Conservation (phyloP, 2,888 invertebrate species). For the Caenorhabditis afra region DNA sequence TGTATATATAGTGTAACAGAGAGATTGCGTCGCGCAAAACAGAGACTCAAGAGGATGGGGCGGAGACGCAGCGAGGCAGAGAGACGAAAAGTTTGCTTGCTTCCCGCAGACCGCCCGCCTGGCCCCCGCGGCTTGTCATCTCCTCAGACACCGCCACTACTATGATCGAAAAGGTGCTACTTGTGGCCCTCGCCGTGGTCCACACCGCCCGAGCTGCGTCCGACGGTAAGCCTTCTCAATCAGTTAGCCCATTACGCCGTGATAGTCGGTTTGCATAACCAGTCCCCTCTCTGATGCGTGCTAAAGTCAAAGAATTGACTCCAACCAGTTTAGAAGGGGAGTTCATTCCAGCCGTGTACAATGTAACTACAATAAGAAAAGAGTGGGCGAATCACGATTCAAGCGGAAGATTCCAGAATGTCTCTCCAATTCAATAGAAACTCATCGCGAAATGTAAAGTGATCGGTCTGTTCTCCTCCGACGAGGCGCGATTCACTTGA, state of each 20-base stretch:
- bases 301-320: no score
- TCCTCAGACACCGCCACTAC: slow-evolving; percentile 30
- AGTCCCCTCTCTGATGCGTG: no score
- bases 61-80: slow-evolving; percentile 20
- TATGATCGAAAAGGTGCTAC: slow-evolving; percentile 63
- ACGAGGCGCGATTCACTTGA: slow-evolving; percentile 19
- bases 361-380: no score
- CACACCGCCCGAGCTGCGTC: not conserved
- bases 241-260: no score
- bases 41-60: slow-evolving; percentile 1
- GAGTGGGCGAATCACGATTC: no score
- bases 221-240: not conserved
- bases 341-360: no score
- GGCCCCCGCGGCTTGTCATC: slow-evolving; percentile 22
- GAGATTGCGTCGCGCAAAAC: slow-evolving; percentile 17
- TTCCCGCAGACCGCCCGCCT: slow-evolving; percentile 16
- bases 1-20: slow-evolving; percentile 32
- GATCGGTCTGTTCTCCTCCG: no score
- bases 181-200: slow-evolving; percentile 15
- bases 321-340: no score
- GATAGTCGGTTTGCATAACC: no score
- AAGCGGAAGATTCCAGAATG: no score
- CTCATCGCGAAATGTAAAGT: not conserved
- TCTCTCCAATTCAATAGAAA: no score
- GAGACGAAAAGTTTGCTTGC: slow-evolving; percentile 13